phyloP scores from a whole-genome alignment of 2,113 vertebrate genomes.

The Lycaon pictus region DNA sequence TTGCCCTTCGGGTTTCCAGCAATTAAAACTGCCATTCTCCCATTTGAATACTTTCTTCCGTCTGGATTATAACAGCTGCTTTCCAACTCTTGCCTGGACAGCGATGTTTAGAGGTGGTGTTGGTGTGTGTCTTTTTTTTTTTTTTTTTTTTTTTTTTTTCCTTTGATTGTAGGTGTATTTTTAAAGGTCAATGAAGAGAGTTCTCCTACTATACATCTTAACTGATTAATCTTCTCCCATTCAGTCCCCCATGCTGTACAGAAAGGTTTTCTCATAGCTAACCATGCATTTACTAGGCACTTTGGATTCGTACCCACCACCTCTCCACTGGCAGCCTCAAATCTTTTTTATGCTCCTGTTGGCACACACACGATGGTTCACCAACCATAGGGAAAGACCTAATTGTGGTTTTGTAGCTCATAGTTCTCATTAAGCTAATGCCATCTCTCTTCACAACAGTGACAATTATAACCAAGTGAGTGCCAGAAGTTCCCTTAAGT shows the following conservation, averaged over 20 bases:
- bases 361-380: neutral
- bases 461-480: slow-evolving; percentile 47
- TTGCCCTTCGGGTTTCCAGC: slow-evolving; percentile 42
- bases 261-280: slow-evolving; percentile 44
- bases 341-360: slow-evolving; percentile 12
- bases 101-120: neutral
- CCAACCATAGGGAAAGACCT: slow-evolving; percentile 17
- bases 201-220: neutral
- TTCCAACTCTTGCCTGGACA: slow-evolving; percentile 19
- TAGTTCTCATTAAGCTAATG: slow-evolving; percentile 55
- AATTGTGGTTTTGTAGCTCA: slow-evolving; percentile 5
- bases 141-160: too few species aligned
- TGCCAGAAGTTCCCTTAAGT: slow-evolving; percentile 45
- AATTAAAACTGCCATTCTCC: slow-evolving; percentile 57
- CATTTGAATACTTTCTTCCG: neutral
- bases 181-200: neutral
- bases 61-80: slow-evolving; percentile 54
- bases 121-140: neutral
- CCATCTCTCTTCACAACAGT: slow-evolving; percentile 16
- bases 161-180: neutral
- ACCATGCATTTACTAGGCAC: neutral
- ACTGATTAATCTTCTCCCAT: neutral
- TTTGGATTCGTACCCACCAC: neutral
- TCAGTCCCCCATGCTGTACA: neutral
- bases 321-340: neutral